Evolutionary conservation across 2,113 vertebrate species (phyloP).

Genomic region (Noturus placidus): DNA sequence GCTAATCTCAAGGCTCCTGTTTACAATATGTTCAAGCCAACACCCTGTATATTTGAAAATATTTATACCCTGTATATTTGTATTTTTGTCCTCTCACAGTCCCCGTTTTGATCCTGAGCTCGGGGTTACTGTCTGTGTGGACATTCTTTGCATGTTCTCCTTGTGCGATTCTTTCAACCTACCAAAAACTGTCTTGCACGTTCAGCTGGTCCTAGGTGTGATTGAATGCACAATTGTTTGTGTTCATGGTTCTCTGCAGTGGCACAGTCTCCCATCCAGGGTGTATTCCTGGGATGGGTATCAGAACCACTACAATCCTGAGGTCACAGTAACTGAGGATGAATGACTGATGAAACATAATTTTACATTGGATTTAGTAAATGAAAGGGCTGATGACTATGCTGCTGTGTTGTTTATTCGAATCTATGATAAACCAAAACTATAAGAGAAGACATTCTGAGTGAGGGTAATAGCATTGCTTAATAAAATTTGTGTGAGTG

Average conservation of each 20-base stretch:
- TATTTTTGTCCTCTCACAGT: too few species aligned
- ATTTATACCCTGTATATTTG: too few species aligned
- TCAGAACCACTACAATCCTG: too few species aligned
- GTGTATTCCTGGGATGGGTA: background rate
- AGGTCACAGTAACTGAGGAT: too few species aligned
- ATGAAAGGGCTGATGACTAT: background rate
- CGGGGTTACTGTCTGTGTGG: background rate
- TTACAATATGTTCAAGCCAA: background rate
- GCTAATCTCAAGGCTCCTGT: background rate
- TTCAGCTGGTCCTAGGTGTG: background rate
- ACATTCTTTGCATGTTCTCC: background rate
- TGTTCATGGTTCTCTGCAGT: background rate
- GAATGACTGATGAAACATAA: too few species aligned
- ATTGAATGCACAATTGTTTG: background rate
- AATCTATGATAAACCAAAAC: background rate
- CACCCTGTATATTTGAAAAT: background rate
- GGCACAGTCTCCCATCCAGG: background rate
- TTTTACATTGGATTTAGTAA: too few species aligned
- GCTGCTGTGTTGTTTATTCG: background rate
- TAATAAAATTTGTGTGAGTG: background rate
- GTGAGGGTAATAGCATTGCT: background rate
- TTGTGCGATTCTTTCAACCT: background rate
- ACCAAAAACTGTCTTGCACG: background rate
- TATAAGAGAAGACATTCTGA: background rate
- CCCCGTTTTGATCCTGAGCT: background rate